Base-by-base conservation (phyloP, 2,797 vertebrate species). In the Pelobates cultripes region DNA sequence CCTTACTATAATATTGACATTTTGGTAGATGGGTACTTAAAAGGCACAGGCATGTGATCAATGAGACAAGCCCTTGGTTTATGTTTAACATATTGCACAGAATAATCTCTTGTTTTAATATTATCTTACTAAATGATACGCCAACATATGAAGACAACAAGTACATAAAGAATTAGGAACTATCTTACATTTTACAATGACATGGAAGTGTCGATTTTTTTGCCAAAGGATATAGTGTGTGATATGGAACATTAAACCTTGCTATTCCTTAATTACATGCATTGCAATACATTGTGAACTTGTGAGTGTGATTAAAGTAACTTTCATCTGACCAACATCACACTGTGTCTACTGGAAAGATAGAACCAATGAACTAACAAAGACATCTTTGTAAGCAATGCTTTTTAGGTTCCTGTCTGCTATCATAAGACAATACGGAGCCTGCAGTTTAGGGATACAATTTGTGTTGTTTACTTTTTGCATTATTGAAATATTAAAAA, bases 301-400 rank as follows among this genome's bases (percentile, higher is more conserved):
- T 45, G 53, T 53, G 14, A 72, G 14, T 64, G 51, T 72, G 70
- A 72, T 73, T 64, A 43, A 60, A 61, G 13, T 4, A 73, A 3
- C 3, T 73, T n/a, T 76, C 43, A 76, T 76, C 70, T 71, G 70
- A 71, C 70, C 43, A 71, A 47, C 43, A 28, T 71, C 70, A 71
- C 28, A 71, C 45, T 51, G 17, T 15, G 15, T 64, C n/a, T 28
- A 64, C 61, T 64, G 61, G 28, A 53, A 47, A 28, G n/a, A 51
- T 47, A 15, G 15, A 66, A 44, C 73, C n/a, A 47, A 47, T 75
- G 10, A 66, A 64, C 60, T 28, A 45, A 77, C 64, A 77, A 77
- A 68, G 75, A 68, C 75, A 42, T 68, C 64, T 53, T 55, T 77
- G 64, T 77, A 51, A 45, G 8, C 66, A 4, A 14, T 47, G 61